Conservation (phyloP, 2,113 vertebrate species). For the Lasiurus cinereus region DNA sequence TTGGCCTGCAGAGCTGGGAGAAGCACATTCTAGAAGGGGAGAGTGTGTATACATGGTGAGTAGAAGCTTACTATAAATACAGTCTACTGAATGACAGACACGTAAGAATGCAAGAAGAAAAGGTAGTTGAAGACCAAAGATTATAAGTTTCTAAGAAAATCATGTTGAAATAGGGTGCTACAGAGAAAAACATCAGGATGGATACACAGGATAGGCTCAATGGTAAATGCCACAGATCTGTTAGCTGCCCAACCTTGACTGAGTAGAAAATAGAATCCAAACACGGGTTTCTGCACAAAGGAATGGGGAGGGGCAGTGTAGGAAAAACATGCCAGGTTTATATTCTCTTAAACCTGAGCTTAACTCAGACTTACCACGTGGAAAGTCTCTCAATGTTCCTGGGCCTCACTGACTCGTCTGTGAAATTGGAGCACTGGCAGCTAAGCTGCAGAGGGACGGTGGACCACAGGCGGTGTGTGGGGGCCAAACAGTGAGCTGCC, state of each 20-base stretch:
- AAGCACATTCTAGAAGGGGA: background rate
- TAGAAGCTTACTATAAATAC: background rate
- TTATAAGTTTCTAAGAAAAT: background rate
- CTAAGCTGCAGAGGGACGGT: background rate
- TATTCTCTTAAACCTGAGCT: background rate
- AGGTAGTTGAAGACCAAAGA: conserved; percentile 7
- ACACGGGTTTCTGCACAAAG: background rate
- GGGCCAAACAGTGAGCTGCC: background rate
- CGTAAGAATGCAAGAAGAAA: background rate
- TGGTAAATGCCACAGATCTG: background rate
- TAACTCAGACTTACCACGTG: background rate
- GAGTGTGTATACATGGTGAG: background rate
- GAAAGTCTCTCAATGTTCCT: background rate
- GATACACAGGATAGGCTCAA: background rate
- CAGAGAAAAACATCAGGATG: background rate
- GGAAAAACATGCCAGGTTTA: background rate
- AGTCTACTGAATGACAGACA: background rate
- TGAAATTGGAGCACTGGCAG: background rate
- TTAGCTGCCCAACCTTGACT: background rate
- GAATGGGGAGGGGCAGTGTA: background rate
- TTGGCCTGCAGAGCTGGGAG: background rate
- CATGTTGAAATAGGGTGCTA: background rate
- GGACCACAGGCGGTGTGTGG: background rate
- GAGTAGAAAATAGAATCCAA: background rate
- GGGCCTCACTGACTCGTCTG: background rate